Evolutionary conservation across 2,113 vertebrate species (phyloP), one percentile per base, ranked within the genome.

Genomic region (Diadophis punctatus): DNA sequence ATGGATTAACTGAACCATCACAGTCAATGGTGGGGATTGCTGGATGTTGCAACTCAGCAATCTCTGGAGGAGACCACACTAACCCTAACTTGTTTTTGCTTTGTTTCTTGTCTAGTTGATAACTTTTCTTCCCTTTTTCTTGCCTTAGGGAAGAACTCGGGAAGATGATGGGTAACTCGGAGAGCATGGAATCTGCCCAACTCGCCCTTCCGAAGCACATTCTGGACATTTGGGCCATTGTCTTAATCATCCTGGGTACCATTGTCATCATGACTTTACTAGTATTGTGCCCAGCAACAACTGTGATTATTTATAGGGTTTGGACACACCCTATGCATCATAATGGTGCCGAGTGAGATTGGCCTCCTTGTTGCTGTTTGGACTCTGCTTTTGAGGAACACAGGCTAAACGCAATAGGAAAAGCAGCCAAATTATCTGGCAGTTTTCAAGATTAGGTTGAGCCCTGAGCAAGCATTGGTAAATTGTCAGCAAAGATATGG

Each of bases 151-250:
- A 52, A 16, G 56, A 56, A 48, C 30, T 22, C 27, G 30, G 10
- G 86, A 39, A 34, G 87, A 87, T 63, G 87, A 97, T 98, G 97
- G 97, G 95, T 9, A 1, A 80, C 4, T 39, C 93, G 85, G 91
- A 22, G 14, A 23, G 88, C 8, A n/a, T 93, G 1, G 80, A 63
- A 55, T 30, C 97, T 0, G 4, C 93, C 22, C 89, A 90, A 2
- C 49, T 4, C 0, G 0, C 56, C 55, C 95, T 98, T 9, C 98
- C 98, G 87, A 97, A 97, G 95, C 98, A 98, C 87, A 96, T 98
- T 91, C 95, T 98, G 96, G 98, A 98, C 25, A 27, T 98, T 94
- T 98, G 98, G 98, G 97, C 96, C 89, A 98, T 98, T 0, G 92
- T 98, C 90, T 95, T 98, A 86, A 96, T 98, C 94, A 98, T 98